Evolutionary conservation across 2,888 invertebrate species (phyloP), one percentile per base, ranked within the genome.

Genomic region (Heliconius ethilla): DNA sequence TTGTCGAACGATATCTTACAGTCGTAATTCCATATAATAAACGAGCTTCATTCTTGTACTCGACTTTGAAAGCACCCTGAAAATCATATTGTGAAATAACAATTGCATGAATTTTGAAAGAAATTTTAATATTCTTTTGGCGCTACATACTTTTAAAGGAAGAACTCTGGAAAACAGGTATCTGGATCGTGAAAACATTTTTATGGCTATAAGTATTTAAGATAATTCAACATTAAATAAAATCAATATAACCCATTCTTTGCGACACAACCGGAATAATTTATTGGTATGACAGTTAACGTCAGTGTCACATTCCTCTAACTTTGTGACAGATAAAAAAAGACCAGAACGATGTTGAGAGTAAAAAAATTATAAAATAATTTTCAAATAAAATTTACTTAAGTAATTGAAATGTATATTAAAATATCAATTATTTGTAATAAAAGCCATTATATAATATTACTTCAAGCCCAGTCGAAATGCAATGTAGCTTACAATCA

Each of bases 1-100:
- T 97, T 27, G 96, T 95, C 13, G 96, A 95, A 55, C 94, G 91
- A 84, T 87, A 84, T 85, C 95, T 89, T 55, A 89, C 84, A 55
- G 90, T 83, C 80, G 91, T 86, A 77, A 94, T 87, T 79, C 90
- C 89, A 80, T 90, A 92, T 62, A 93, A 79, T 81, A 91, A 84
- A 70, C 89, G 87, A 63, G 89, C 86, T 87, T 93, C 92, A 88
- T 92, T 93, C 84, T 92, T 90, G 81, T 89, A 90, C 82, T 93
- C 94, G 66, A 87, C 84, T 80, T 89, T 88, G 83, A 89, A 86
- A 83, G 89, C 83, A 89, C 89, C 91, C 94, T 94, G 91, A 85
- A 94, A 93, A 86, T 63, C 37, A 70, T 72, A 77, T 80, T 70
- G 55, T 70, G 63, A 80, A 77, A 78, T 76, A 11, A 79, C 33